A percentile compares a stretch with the other conserved stretches of the same genome.
These are phyloP conservation scores for Drosophila elegans DNA, from an alignment of 1,140 invertebrate genomes.

Conservation along the genomic window DNA sequence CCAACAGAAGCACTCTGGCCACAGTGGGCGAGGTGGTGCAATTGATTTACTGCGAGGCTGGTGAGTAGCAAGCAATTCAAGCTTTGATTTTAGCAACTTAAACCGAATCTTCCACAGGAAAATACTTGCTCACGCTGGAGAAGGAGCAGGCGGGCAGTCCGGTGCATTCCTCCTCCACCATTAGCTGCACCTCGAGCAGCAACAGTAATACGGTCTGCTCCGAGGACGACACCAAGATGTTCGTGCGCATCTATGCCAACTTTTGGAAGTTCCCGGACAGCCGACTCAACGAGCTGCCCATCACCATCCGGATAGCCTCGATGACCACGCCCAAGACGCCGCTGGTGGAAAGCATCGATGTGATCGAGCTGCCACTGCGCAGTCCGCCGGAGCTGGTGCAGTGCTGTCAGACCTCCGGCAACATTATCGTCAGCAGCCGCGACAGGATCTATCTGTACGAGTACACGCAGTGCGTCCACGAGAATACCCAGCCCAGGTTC, in stretches of 20 bases:
- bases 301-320: slow-evolving; percentile 80
- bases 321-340: slow-evolving; percentile 83
- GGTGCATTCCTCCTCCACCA: slow-evolving; percentile 76
- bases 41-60: slow-evolving; percentile 78
- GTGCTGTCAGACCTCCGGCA: slow-evolving; percentile 79
- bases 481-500: slow-evolving; percentile 78
- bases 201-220: slow-evolving; percentile 75
- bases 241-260: slow-evolving; percentile 82
- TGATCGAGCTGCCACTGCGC: slow-evolving; percentile 76
- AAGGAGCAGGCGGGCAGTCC: slow-evolving; percentile 80
- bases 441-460: slow-evolving; percentile 82
- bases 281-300: slow-evolving; percentile 76
- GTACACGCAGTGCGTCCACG: slow-evolving; percentile 79
- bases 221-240: slow-evolving; percentile 82
- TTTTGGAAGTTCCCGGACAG: slow-evolving; percentile 81
- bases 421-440: slow-evolving; percentile 80
- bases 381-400: slow-evolving; percentile 80
- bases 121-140: slow-evolving; percentile 77
- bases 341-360: slow-evolving; percentile 77
- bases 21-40: slow-evolving; percentile 82
- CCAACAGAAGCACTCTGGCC: slow-evolving; percentile 66
- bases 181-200: slow-evolving; percentile 81
- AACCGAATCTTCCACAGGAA: slow-evolving; percentile 35
- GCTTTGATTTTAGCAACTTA: not conserved
- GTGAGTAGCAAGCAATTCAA: slow-evolving; percentile 14